Percentiles rank a stretch among this genome's conserved stretches.
Evolutionary conservation across 2,888 invertebrate genomes (phyloP).

Genomic region (Cynaeus angustus): DNA sequence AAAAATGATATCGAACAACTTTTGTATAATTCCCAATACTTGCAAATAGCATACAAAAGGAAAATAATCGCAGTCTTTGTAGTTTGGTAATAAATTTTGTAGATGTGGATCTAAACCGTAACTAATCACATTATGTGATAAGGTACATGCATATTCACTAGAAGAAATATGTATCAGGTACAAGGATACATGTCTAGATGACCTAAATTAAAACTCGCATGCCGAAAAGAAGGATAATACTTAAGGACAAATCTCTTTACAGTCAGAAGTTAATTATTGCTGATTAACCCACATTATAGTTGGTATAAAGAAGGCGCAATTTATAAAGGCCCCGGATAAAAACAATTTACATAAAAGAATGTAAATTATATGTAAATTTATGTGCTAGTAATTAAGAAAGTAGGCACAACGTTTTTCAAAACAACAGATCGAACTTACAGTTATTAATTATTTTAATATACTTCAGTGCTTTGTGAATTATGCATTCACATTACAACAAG

Average conservation of each 20-base stretch:
- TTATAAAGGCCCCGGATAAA: not conserved
- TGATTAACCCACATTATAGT: constrained; percentile 13
- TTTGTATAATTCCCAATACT: not conserved
- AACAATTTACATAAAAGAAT: constrained; percentile 1
- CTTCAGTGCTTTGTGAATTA: not conserved
- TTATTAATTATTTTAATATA: constrained; percentile 5
- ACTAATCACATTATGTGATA: constrained; percentile 17
- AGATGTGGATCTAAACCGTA: constrained; percentile 1
- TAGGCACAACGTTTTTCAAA: constrained; percentile 8
- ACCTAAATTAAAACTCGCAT: constrained; percentile 28
- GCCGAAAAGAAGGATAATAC: constrained; percentile 8
- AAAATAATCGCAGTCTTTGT: not conserved
- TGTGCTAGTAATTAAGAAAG: constrained; percentile 3
- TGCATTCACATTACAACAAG: not conserved
- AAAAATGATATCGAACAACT: constrained; percentile 2
- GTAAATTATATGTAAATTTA: constrained; percentile 15
- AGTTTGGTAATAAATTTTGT: not conserved
- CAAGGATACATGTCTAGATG: constrained; percentile 15
- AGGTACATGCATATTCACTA: constrained; percentile 13
- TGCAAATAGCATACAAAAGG: not conserved
- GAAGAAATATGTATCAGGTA: constrained; percentile 23
- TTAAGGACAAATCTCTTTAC: constrained; percentile 1
- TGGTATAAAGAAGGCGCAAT: constrained; percentile 7
- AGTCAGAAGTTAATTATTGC: constrained; percentile 2
- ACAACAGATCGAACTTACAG: not conserved